These are phyloP conservation scores for Tiphia femorata DNA, from an alignment of 2,888 invertebrate species.

Conservation along the genomic window DNA sequence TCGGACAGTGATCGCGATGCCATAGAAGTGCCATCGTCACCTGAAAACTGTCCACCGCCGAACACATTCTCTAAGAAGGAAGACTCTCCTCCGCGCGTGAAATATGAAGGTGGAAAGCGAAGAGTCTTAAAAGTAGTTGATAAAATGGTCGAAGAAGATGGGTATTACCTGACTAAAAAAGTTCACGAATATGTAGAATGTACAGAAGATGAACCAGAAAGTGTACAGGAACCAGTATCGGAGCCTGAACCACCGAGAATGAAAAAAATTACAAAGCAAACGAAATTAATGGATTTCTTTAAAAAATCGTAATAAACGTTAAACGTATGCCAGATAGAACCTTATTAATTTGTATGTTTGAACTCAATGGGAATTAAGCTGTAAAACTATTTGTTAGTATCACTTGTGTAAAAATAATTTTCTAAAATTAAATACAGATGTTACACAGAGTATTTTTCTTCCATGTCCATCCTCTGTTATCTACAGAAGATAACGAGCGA, in stretches of 20 bases:
- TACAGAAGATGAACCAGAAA: slow-evolving; percentile 54
- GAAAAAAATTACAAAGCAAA: slow-evolving; percentile 53
- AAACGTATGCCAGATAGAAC: too few relatives aligned
- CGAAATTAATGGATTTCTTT: slow-evolving; percentile 62
- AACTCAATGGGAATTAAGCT: too few relatives aligned
- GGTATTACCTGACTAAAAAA: slow-evolving; percentile 64
- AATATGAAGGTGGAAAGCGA: slow-evolving; percentile 51
- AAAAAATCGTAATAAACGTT: too few relatives aligned
- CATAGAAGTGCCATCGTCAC: slow-evolving; percentile 7
- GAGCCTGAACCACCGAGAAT: slow-evolving; percentile 1
- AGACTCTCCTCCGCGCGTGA: slow-evolving; percentile 54
- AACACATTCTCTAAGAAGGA: slow-evolving; percentile 45
- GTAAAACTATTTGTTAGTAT: too few relatives aligned
- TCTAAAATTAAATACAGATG: too few relatives aligned
- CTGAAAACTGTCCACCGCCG: slow-evolving; percentile 15
- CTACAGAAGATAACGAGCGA: too few relatives aligned
- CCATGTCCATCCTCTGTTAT: too few relatives aligned
- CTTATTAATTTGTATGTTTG: too few relatives aligned
- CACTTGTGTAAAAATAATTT: too few relatives aligned
- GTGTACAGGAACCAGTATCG: slow-evolving; percentile 8
- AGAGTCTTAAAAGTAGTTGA: slow-evolving; percentile 61
- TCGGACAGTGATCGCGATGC: slow-evolving; percentile 35
- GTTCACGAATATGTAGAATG: slow-evolving; percentile 61
- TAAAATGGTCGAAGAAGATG: slow-evolving; percentile 64
- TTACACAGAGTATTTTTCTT: too few relatives aligned